Evolutionary conservation across 2,797 vertebrate genomes (phyloP), one percentile per base, ranked within the genome.

Genomic region (Acanthurus tractus): DNA sequence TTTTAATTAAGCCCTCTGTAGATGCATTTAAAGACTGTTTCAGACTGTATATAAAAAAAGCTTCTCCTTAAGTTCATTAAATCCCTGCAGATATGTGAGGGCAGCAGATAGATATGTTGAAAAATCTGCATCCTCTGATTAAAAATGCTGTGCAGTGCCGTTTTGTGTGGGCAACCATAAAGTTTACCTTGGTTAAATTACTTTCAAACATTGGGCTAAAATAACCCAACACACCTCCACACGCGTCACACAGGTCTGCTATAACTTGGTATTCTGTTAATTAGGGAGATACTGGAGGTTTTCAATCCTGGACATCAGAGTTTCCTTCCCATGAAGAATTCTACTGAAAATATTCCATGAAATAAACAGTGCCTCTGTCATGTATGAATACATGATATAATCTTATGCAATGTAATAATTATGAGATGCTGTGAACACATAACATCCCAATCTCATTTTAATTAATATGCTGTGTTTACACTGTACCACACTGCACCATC

Each of bases 101-200:
- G 67, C 55, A 58, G 20, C 12, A 18, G 34, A 58, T 29, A 48
- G 42, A 59, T n/a, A 13, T 22, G 11, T 42, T 59, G 36, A 59
- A 23, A 52, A n/a, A 70, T 59, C 56, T 49, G 22, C 17, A 18
- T 36, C 22, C 12, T 61, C 46, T 50, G 23, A 38, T 50, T 34
- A 46, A 18, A 44, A 48, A 50, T 22, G 38, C 45, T 8, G 34
- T 0, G 2, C 29, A 50, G 34, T 23, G 55, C 20, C 46, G 59
- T n/a, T 49, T 59, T 10, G 6, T 2, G 29, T 5, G 11, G 11
- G 12, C 23, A 11, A n/a, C 58, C 38, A 23, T 49, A 17, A 23
- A 54, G 49, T 71, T 54, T 53, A 50, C 69, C 48, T 34, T 20
- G 17, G 34, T 38, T 62, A 63, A 34, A 54, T 46, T 45, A 34